A percentile compares a stretch with the other conserved stretches of the same genome.
Conservation (phyloP, 2,113 vertebrate genomes). For the human (Homo sapiens) region GRCh38 chr2:175584001-175584500, state of each 20-base stretch:
- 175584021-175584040: not conserved
- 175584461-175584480: not conserved
- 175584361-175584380: not conserved
- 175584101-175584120: not conserved
- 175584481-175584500: not conserved
- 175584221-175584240: not conserved
- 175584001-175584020: not conserved
- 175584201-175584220: not conserved
- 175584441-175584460: not conserved
- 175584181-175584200: not conserved
- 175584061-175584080: not conserved
- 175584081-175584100: not conserved
- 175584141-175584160: not conserved
- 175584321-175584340: not conserved
- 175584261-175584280: not conserved
- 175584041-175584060: not conserved
- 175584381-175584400: not conserved
- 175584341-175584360: not conserved
- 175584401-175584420: not conserved
- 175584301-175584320: not conserved
- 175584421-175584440: not conserved
- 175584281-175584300: not conserved
- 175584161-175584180: not conserved
- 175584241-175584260: not conserved
- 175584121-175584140: not conserved